These are phyloP conservation scores for Agrotis ipsilon DNA, from an alignment of 2,888 invertebrate genomes.

Conservation along the genomic window DNA sequence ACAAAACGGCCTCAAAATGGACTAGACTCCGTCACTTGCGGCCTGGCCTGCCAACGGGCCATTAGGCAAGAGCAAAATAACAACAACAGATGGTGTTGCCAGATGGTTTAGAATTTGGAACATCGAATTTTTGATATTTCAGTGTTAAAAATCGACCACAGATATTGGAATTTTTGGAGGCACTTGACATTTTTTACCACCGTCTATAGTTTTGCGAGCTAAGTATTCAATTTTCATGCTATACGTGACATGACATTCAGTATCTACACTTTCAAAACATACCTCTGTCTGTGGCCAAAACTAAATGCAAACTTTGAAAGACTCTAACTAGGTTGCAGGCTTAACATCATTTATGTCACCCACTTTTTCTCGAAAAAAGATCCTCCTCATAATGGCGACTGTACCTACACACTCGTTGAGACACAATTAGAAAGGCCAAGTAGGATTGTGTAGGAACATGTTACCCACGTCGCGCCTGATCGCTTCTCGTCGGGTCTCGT, in stretches of 20 bases:
- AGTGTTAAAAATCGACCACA: slow-evolving; percentile 1
- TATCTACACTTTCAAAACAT: no score
- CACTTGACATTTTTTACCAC: not conserved
- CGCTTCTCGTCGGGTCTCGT: no score
- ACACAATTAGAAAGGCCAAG: no score
- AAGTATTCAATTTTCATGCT: no score
- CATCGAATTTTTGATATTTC: slow-evolving; percentile 28
- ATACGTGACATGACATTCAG: no score
- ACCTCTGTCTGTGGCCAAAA: no score
- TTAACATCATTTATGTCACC: not conserved
- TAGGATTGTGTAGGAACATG: no score
- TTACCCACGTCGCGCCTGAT: no score
- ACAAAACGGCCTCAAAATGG: slow-evolving; percentile 32
- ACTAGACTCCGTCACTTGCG: slow-evolving; percentile 36
- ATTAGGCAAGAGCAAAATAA: slow-evolving; percentile 24
- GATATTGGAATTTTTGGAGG: not conserved
- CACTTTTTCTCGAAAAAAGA: not conserved
- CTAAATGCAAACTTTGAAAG: no score
- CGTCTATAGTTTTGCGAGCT: not conserved
- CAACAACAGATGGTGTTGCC: slow-evolving; percentile 12
- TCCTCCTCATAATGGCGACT: no score
- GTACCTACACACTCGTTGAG: no score
- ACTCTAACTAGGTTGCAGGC: no score
- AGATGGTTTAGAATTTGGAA: slow-evolving; percentile 33
- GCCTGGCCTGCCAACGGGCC: slow-evolving; percentile 32